Conservation (phyloP, 2,113 vertebrate genomes). For the Gavia stellata region DNA sequence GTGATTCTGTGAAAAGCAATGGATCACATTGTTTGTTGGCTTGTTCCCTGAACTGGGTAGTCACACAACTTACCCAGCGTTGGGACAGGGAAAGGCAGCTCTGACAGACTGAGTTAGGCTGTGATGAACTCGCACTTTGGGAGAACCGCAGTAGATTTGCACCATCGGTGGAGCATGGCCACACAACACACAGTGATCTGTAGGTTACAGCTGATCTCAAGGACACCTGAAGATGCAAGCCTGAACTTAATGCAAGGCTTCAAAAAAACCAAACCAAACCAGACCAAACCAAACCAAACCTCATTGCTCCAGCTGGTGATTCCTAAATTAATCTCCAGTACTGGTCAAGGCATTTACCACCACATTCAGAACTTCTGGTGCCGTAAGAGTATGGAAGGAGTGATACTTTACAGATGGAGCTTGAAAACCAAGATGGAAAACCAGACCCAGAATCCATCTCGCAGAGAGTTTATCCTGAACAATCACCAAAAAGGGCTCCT, state of each 20-base stretch:
- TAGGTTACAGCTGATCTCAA: background rate
- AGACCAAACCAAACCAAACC: background rate
- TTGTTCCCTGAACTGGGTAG: background rate
- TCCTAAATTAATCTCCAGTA: background rate
- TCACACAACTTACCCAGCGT: accelerated
- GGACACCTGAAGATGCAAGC: background rate
- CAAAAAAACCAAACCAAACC: background rate
- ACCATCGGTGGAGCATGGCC: background rate
- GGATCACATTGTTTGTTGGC: background rate
- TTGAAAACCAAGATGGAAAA: background rate
- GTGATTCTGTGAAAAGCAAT: no score
- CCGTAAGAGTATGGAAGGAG: background rate
- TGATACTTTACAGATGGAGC: background rate
- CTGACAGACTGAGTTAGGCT: background rate
- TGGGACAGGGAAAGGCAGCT: background rate
- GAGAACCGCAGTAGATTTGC: accelerated
- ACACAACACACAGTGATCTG: accelerated
- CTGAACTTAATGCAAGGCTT: background rate
- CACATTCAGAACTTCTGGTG: background rate
- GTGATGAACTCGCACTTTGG: accelerated
- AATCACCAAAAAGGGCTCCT: background rate
- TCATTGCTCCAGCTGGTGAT: background rate
- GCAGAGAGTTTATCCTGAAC: background rate
- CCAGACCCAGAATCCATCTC: background rate
- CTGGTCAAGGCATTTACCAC: background rate